Evolutionary conservation across 2,888 invertebrate genomes (phyloP).

Genomic region (Crepidodera aurea): DNA sequence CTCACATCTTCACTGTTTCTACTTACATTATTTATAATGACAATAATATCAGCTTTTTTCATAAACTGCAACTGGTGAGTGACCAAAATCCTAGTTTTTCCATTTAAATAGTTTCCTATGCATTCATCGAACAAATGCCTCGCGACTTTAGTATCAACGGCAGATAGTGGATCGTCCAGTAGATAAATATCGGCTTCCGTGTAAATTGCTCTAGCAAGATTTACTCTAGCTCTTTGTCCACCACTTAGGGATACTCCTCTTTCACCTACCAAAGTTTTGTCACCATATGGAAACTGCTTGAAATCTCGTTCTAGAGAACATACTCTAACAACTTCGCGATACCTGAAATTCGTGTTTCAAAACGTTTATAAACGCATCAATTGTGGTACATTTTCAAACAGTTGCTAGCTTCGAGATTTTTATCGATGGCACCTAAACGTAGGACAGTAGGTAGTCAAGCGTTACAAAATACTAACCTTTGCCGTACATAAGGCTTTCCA

Average conservation of each 20-base stretch:
- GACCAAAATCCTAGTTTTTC: conserved; percentile 78
- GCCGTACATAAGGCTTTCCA: conserved; percentile 70
- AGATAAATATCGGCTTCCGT: conserved; percentile 79
- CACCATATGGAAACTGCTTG: conserved; percentile 74
- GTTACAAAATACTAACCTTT: conserved; percentile 57
- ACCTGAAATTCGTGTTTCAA: conserved; percentile 35
- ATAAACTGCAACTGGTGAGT: conserved; percentile 87
- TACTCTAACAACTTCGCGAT: conserved; percentile 64
- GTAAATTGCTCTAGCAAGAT: conserved; percentile 80
- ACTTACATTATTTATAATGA: conserved; percentile 70
- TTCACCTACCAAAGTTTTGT: conserved; percentile 80
- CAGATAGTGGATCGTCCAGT: conserved; percentile 82
- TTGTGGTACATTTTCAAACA: no score
- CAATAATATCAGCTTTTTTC: conserved; percentile 70
- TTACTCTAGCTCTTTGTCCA: conserved; percentile 82
- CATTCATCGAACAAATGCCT: conserved; percentile 80
- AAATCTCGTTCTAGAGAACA: conserved; percentile 76
- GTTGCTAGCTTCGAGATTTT: no score
- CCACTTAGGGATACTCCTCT: conserved; percentile 81
- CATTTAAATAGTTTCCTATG: conserved; percentile 65
- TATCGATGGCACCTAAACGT: no score
- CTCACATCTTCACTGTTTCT: no score
- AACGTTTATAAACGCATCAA: background rate
- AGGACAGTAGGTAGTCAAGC: no score
- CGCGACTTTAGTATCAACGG: conserved; percentile 81